Conservation (phyloP, 1,140 invertebrate species). For the Drosophila pectinifera region DNA sequence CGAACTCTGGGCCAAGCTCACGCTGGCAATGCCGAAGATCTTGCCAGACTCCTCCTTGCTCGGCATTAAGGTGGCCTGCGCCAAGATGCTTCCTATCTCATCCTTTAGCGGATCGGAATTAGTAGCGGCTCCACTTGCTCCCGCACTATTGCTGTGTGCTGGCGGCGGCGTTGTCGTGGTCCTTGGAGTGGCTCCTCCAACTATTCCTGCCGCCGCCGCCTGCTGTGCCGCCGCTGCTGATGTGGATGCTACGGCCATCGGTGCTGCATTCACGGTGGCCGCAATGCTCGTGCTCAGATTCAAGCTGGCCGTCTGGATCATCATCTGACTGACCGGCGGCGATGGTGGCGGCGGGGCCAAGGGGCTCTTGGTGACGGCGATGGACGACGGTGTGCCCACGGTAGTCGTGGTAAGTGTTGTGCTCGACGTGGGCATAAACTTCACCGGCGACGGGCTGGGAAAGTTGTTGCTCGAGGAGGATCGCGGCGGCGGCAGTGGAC, state of each 20-base stretch:
- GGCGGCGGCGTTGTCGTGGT: constrained; percentile 39
- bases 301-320: constrained; percentile 48
- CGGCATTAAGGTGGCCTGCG: constrained; percentile 82
- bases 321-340: constrained; percentile 31
- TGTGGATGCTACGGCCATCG: constrained; percentile 54
- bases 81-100: constrained; percentile 78
- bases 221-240: constrained; percentile 57
- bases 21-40: constrained; percentile 85
- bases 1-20: constrained; percentile 83
- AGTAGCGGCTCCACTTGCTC: neutral
- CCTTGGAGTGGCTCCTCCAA: constrained; percentile 14
- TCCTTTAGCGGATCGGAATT: constrained; percentile 72
- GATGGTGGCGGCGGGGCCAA: constrained; percentile 23
- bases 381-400: constrained; percentile 20
- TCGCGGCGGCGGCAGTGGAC: constrained; percentile 45
- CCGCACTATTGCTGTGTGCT: constrained; percentile 21
- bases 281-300: constrained; percentile 52
- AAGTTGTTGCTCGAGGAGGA: constrained; percentile 40
- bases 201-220: constrained; percentile 8
- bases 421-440: constrained; percentile 34
- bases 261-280: constrained; percentile 17
- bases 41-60: constrained; percentile 85
- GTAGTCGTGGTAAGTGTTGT: constrained; percentile 2
- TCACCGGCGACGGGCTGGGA: constrained; percentile 52
- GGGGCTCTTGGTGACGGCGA: constrained; percentile 16